Evolutionary conservation across 53 echinoderm and acorn worm species (phyloP).

Genomic region (Zoroaster sp.): DNA sequence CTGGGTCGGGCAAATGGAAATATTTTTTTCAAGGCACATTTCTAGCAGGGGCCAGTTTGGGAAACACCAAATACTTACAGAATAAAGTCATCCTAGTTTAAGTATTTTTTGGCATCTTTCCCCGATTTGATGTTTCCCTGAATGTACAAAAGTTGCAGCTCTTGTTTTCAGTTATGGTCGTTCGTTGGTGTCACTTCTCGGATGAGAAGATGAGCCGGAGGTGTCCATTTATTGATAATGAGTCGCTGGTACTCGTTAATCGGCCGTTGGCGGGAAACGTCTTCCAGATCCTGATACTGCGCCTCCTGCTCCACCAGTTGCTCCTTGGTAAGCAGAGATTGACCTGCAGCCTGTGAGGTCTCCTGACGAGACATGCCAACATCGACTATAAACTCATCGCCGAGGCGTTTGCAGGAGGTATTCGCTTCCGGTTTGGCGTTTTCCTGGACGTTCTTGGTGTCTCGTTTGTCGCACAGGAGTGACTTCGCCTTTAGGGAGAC

Average conservation of each 20-base stretch:
- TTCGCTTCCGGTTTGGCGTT: background rate
- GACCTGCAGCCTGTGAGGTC: background rate
- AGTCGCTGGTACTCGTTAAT: conserved; percentile 43
- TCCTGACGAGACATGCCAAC: background rate
- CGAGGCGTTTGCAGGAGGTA: background rate
- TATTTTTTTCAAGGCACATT: too few species aligned
- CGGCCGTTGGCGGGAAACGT: conserved; percentile 35
- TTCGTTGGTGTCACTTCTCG: too few species aligned
- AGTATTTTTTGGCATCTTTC: too few species aligned
- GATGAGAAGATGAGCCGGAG: background rate
- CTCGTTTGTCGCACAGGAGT: background rate
- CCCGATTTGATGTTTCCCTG: too few species aligned
- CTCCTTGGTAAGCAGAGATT: conserved; percentile 1
- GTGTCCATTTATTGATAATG: conserved; percentile 27
- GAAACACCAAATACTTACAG: too few species aligned
- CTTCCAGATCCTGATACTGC: conserved; percentile 34
- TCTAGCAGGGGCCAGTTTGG: too few species aligned
- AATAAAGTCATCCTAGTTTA: too few species aligned
- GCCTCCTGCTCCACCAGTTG: conserved; percentile 7
- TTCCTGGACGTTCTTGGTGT: background rate
- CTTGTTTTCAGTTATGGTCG: too few species aligned
- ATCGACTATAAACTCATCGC: background rate
- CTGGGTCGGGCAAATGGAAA: too few species aligned
- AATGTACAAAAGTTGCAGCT: too few species aligned
- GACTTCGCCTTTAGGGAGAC: conserved; percentile 29